Conservation (phyloP, 2,797 vertebrate species). For the Catharus ustulatus region DNA sequence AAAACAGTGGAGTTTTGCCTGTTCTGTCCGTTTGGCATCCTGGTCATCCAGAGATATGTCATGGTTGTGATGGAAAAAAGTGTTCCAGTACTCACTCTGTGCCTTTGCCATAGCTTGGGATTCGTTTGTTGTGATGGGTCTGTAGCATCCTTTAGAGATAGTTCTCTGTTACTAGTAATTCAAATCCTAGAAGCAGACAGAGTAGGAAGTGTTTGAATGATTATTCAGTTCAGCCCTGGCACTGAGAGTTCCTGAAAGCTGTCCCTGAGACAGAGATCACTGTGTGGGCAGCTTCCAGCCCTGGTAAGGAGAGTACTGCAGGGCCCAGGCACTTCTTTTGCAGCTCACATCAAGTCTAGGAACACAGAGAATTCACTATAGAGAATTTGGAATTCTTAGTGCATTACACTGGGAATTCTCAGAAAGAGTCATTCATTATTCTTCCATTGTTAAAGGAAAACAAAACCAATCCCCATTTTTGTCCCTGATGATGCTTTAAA, state of each 20-base stretch:
- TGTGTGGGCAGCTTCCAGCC: neutral
- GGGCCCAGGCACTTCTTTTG: neutral
- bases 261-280: neutral
- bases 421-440: neutral
- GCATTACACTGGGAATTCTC: neutral
- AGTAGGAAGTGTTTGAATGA: neutral
- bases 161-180: neutral
- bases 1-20: neutral
- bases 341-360: neutral
- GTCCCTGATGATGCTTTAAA: neutral
- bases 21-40: neutral
- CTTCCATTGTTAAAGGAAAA: neutral
- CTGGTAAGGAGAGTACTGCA: neutral
- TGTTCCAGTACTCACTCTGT: neutral
- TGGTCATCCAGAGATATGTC: neutral
- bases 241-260: neutral
- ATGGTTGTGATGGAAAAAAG: neutral
- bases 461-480: neutral
- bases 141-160: neutral
- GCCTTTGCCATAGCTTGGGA: neutral
- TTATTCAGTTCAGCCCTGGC: neutral
- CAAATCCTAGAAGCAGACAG: neutral
- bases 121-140: neutral
- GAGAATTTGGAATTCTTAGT: neutral
- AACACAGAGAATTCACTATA: neutral